Evolutionary conservation across 2,888 invertebrate species (phyloP).

Genomic region (Pristionchus entomophagus): DNA sequence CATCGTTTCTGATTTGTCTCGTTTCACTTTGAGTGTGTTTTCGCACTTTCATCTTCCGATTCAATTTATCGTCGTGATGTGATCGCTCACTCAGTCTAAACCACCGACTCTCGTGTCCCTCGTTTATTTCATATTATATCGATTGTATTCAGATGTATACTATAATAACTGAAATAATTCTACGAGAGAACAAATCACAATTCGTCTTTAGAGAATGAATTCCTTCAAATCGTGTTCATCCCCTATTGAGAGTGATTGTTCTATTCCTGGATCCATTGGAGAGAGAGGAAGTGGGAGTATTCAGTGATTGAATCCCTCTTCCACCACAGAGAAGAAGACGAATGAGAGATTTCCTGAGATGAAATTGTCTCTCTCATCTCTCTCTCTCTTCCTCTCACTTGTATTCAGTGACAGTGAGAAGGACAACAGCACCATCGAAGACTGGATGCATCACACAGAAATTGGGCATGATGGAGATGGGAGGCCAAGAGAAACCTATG

Average conservation of each 20-base stretch:
- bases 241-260: too few relatives aligned
- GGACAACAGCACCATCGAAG: not conserved
- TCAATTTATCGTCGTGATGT: conserved; percentile 3
- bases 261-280: not conserved
- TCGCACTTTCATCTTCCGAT: not conserved
- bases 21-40: not conserved
- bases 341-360: not conserved
- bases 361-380: not conserved
- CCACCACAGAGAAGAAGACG: not conserved
- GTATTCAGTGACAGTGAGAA: not conserved
- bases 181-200: too few relatives aligned
- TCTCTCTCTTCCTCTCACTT: not conserved
- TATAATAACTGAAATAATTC: too few relatives aligned
- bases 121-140: too few relatives aligned
- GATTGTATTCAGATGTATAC: too few relatives aligned
- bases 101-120: not conserved
- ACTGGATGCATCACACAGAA: conserved; percentile 29
- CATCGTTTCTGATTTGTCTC: not conserved
- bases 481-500: not conserved
- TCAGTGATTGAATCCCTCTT: not conserved
- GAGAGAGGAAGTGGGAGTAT: not conserved
- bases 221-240: too few relatives aligned
- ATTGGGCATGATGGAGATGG: conserved; percentile 7
- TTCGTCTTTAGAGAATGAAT: too few relatives aligned
- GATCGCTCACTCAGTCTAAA: not conserved